Percentiles rank a stretch among this genome's conserved stretches.
Conservation (phyloP, 1,140 invertebrate genomes). For the Parasteatoda tepidariorum region DNA sequence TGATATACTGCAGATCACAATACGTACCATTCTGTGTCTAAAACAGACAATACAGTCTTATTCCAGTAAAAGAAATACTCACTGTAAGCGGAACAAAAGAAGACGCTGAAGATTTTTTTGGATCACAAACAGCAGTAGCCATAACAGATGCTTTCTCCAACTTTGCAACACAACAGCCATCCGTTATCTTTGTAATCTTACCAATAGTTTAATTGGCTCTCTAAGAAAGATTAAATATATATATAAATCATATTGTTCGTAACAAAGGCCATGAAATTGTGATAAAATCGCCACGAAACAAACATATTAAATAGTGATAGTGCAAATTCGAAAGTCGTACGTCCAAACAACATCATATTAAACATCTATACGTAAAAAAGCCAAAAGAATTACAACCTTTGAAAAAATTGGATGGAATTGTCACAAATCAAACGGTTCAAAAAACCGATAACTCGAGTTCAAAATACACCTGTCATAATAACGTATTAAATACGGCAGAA, state of each 20-base stretch:
- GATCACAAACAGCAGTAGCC: conserved; percentile 88
- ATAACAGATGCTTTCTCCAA: conserved; percentile 91
- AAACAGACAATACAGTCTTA: not conserved
- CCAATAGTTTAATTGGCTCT: conserved; percentile 72
- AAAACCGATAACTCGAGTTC: no score
- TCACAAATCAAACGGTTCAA: no score
- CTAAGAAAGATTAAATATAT: conserved; percentile 3
- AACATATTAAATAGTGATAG: no score
- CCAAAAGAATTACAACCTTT: no score
- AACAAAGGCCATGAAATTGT: no score
- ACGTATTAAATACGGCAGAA: no score
- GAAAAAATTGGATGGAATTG: no score
- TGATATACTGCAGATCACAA: not conserved
- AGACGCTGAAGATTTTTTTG: conserved; percentile 66
- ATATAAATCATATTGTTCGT: not conserved
- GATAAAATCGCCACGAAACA: no score
- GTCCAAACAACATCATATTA: no score
- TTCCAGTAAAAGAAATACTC: conserved; percentile 53
- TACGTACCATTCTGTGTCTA: not conserved
- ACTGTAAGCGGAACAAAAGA: conserved; percentile 89
- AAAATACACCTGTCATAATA: no score
- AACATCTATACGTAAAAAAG: no score
- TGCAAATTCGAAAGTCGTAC: no score
- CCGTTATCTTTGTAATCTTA: conserved; percentile 81
- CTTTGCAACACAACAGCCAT: conserved; percentile 66